Conservation (phyloP, 2,797 vertebrate genomes). For the Carcharodon carcharias region DNA sequence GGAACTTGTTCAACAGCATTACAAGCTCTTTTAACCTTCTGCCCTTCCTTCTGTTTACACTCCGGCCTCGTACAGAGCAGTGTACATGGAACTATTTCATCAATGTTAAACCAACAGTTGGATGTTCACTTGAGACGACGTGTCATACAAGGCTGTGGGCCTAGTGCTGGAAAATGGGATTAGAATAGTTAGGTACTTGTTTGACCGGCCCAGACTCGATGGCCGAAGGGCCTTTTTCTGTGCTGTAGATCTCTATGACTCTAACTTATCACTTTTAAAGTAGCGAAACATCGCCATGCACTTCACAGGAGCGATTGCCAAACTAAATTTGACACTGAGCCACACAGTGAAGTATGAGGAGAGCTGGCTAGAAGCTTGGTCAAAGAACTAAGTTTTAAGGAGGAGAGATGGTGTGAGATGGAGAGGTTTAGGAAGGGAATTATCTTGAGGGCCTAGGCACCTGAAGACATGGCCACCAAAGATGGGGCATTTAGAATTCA, state of each 20-base stretch:
- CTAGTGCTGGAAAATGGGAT: no score
- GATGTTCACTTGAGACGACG: no score
- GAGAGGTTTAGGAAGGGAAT: neutral
- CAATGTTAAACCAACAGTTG: neutral
- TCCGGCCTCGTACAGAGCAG: neutral
- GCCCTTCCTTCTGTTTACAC: neutral
- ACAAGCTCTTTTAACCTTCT: neutral
- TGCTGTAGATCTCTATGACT: no score
- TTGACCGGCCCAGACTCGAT: no score
- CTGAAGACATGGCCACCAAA: no score
- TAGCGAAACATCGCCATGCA: no score
- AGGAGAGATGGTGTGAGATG: neutral
- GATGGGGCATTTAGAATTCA: neutral
- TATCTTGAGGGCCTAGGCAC: neutral
- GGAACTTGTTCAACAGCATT: slow-evolving; percentile 5
- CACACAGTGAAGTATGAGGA: no score
- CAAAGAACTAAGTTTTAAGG: neutral
- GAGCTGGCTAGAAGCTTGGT: neutral
- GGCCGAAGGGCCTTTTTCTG: no score
- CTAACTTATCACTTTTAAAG: no score
- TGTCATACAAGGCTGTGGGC: no score
- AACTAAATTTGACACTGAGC: neutral
- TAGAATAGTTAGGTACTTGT: no score
- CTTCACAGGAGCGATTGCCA: neutral
- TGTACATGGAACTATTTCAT: no score